Evolutionary conservation across 2,797 vertebrate genomes (phyloP), one percentile per base, ranked within the genome.

Genomic region (Anolis apletophallus): DNA sequence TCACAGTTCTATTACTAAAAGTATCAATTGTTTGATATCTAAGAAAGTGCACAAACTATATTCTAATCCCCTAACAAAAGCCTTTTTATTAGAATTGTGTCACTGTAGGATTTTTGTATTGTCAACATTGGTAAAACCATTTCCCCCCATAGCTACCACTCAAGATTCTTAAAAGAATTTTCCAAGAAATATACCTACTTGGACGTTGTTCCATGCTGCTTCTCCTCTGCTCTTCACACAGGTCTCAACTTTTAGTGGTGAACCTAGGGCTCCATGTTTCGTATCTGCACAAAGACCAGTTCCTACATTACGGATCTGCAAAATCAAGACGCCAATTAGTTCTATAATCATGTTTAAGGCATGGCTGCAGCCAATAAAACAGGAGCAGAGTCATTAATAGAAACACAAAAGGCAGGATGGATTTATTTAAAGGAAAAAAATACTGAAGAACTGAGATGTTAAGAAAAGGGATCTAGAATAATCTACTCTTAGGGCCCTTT

Each of bases 161-260:
- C 61, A 0, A 73, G 61, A 72, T 67, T 54, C 54, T 68, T 16
- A 40, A 40, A 84, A 68, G 6, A 59, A 80, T 13, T 0, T 85
- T 72, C 67, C 11, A 36, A 80, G 50, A 77, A 5, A 9, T n/a
- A 10, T 0, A 36, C 17, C 87, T 93, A 99, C 99, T 98, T 99
- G 99, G 86, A 98, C 97, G 0, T 97, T 98, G 85, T 97, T 98
- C 98, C 99, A 99, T 0, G 97, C 95, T 3, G 97, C 95, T 74
- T 98, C 98, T 2, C 96, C 97, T 1, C 96, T 97, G 17, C 97
- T 97, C 93, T 97, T 98, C 85, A 97, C 93, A 0, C 98, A 99
- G 86, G 78, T 97, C 91, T 99, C 99, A 93, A 99, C 93, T 5
- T 97, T 97, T 88, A 99, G 94, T 0, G 97, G 97, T 36, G 98